These are phyloP conservation scores for Stegophylla sp. DNA, from an alignment of 2,888 invertebrate genomes.

Conservation along the genomic window DNA sequence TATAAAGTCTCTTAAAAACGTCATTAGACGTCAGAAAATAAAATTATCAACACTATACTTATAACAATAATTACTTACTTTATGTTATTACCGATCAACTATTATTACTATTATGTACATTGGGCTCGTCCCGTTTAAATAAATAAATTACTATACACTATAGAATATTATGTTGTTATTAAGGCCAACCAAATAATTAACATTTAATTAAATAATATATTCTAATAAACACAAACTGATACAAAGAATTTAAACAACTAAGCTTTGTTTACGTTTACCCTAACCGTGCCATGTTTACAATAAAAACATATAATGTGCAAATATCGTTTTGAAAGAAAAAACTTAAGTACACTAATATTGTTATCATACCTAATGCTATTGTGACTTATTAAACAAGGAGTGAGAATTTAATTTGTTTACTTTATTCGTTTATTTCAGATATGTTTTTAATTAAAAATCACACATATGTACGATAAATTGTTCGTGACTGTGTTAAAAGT, in stretches of 20 bases:
- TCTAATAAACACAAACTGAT: background rate
- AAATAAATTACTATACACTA: slow-evolving; percentile 12
- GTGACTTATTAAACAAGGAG: background rate
- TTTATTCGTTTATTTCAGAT: too few species aligned
- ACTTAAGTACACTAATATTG: background rate
- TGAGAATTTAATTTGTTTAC: too few species aligned
- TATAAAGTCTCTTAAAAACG: background rate
- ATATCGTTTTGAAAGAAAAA: slow-evolving; percentile 11
- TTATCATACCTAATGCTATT: background rate
- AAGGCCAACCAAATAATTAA: slow-evolving; percentile 44
- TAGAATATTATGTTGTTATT: slow-evolving; percentile 3
- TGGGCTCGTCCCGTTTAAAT: too few species aligned
- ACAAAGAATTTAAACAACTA: background rate
- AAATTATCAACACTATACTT: slow-evolving; percentile 3
- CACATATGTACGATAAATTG: too few species aligned
- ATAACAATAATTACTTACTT: too few species aligned
- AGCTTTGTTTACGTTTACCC: background rate
- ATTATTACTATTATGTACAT: too few species aligned
- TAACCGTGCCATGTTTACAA: background rate
- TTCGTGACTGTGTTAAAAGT: too few species aligned
- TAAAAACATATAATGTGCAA: background rate
- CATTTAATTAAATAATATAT: slow-evolving; percentile 25
- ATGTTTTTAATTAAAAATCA: too few species aligned
- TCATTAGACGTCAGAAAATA: background rate
- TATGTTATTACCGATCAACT: too few species aligned